phyloP scores from a whole-genome alignment of 53 echinoderm and acorn worm species.

The Pentamera pediparva region DNA sequence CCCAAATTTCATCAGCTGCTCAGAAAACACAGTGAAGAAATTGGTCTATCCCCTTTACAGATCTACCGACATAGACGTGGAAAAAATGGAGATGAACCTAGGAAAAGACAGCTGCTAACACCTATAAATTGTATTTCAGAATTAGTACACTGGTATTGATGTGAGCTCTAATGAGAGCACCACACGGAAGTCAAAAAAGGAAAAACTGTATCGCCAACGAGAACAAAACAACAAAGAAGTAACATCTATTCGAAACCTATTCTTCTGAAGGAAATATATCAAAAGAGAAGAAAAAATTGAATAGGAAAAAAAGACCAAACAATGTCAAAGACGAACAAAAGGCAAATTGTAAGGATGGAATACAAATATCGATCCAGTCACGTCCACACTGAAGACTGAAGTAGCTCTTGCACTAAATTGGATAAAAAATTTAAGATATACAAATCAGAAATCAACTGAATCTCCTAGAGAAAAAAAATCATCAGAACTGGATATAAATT shows the following conservation, averaged over 20 bases:
- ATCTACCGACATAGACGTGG: not conserved
- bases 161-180: not conserved
- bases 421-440: slow-evolving; percentile 24
- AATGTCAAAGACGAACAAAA: not conserved
- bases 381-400: slow-evolving; percentile 24
- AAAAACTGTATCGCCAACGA: slow-evolving; percentile 15
- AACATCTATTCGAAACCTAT: not conserved
- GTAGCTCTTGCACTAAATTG: slow-evolving; percentile 28
- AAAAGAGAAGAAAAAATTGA: not conserved
- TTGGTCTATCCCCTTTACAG: not conserved
- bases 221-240: not conserved
- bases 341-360: slow-evolving; percentile 31
- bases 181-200: not conserved
- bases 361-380: slow-evolving; percentile 19
- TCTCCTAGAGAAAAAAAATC: too few relatives aligned
- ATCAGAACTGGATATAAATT: too few relatives aligned
- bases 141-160: slow-evolving; percentile 29
- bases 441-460: slow-evolving; percentile 25
- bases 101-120: slow-evolving; percentile 7
- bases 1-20: not conserved
- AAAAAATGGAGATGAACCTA: not conserved
- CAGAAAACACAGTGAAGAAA: not conserved
- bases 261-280: not conserved
- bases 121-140: slow-evolving; percentile 32
- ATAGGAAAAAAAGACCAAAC: not conserved